phyloP scores from a whole-genome alignment of 2,113 vertebrate species.

The Forbesichthys agassizii region DNA sequence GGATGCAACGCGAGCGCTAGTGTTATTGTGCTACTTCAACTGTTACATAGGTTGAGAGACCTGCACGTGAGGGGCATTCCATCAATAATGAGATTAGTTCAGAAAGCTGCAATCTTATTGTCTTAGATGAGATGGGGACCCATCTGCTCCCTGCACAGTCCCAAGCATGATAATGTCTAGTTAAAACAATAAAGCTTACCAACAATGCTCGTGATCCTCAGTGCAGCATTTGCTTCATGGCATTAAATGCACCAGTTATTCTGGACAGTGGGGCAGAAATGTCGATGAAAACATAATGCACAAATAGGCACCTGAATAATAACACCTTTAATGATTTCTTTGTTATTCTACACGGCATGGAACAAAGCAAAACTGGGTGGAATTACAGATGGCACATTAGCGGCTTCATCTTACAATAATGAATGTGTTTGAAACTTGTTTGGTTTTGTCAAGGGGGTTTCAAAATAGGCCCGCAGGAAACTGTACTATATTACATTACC shows the following conservation, averaged over 20 bases:
- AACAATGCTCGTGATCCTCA: not conserved
- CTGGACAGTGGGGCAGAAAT: not conserved
- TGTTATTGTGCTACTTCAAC: too few relatives aligned
- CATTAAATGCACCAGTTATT: too few relatives aligned
- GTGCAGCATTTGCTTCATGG: not conserved
- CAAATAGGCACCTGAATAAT: not conserved
- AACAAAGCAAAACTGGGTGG: not conserved
- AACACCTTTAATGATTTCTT: not conserved
- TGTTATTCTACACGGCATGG: not conserved
- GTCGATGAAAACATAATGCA: not conserved
- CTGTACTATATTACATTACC: not conserved
- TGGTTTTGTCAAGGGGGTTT: conserved; percentile 7
- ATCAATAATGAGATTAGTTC: too few relatives aligned
- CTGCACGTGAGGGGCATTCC: too few relatives aligned
- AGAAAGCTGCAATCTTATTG: too few relatives aligned
- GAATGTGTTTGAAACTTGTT: not conserved
- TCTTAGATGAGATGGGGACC: conserved; percentile 37
- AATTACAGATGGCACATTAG: not conserved
- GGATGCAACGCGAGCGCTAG: too few relatives aligned
- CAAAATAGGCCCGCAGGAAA: not conserved
- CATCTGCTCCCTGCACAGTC: conserved; percentile 55
- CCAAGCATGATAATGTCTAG: conserved; percentile 34
- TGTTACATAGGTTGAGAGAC: too few relatives aligned
- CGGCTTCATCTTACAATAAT: conserved; percentile 7
- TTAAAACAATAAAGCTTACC: conserved; percentile 27